Evolutionary conservation across 2,888 invertebrate genomes (phyloP).

Genomic region (Stramonita haemastoma): DNA sequence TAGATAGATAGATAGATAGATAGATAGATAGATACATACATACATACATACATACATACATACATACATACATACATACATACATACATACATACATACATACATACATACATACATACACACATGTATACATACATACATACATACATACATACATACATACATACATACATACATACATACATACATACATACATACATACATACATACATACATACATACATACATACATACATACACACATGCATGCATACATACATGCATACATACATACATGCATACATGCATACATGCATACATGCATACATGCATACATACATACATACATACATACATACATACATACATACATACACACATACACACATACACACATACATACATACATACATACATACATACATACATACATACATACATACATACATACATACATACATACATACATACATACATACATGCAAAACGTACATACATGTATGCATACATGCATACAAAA

Average conservation of each 20-base stretch:
- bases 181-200: neutral
- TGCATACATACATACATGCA: neutral
- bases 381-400: no score
- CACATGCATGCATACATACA: neutral
- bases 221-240: neutral
- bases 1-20: no score
- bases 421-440: no score
- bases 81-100: neutral
- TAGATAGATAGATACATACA: no score
- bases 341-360: conserved; percentile 10
- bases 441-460: no score
- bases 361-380: neutral
- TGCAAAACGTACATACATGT: no score
- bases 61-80: neutral
- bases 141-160: neutral
- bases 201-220: neutral
- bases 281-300: neutral
- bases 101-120: neutral
- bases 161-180: neutral
- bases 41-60: neutral
- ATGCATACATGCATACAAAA: no score
- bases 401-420: no score
- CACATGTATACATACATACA: neutral
- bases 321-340: conserved; percentile 10
- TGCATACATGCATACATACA: neutral